These are phyloP conservation scores for Damaliscus lunatus DNA, from an alignment of 2,113 vertebrate species.

Conservation along the genomic window DNA sequence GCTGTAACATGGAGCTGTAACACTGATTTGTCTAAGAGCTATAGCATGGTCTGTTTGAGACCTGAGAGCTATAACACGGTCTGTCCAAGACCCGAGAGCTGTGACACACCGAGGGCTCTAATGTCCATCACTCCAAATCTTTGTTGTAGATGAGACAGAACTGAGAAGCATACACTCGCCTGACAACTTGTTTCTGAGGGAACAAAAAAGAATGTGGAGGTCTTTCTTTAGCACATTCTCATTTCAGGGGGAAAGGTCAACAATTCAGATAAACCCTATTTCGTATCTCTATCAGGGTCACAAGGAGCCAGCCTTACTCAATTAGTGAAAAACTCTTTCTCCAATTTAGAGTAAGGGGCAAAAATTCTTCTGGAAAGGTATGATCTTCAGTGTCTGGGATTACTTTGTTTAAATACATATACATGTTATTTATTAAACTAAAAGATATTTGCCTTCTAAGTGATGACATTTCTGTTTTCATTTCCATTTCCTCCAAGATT, in stretches of 20 bases:
- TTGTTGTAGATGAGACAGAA: no score
- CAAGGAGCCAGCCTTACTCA: neutral
- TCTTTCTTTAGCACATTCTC: slow-evolving; percentile 35
- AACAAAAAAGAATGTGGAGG: neutral
- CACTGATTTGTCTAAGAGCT: no score
- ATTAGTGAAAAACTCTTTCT: slow-evolving; percentile 22
- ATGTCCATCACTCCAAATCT: no score
- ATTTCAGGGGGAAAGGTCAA: slow-evolving; percentile 38
- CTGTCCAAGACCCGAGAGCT: no score
- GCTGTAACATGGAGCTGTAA: no score
- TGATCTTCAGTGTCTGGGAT: neutral
- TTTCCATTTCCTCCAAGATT: neutral
- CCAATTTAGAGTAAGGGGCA: neutral
- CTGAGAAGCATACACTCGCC: no score
- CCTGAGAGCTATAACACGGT: accelerated
- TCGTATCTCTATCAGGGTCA: slow-evolving; percentile 40
- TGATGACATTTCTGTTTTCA: neutral
- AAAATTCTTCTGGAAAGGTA: neutral
- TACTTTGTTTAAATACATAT: neutral
- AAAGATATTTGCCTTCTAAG: neutral
- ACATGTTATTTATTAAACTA: neutral
- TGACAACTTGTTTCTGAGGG: neutral
- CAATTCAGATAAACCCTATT: slow-evolving; percentile 55
- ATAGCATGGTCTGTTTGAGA: no score
- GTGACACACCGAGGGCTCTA: no score